These are phyloP conservation scores for Manduca sexta DNA, from an alignment of 1,140 invertebrate species.

Conservation along the genomic window DNA sequence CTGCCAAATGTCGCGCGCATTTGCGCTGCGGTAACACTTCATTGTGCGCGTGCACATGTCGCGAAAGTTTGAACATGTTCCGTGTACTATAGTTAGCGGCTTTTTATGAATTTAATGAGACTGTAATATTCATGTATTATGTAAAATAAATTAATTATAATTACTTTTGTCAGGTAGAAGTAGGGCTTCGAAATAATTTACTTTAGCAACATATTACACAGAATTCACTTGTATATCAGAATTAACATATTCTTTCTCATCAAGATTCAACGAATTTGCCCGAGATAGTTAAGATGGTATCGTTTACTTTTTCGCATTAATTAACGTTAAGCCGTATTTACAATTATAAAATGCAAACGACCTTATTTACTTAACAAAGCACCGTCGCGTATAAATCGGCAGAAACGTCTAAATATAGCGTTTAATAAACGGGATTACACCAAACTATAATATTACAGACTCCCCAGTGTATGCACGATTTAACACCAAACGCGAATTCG, in stretches of 20 bases:
- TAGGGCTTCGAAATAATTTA: too few relatives aligned
- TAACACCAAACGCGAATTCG: constrained; percentile 68
- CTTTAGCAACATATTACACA: too few relatives aligned
- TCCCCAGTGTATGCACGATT: constrained; percentile 60
- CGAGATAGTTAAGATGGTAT: too few relatives aligned
- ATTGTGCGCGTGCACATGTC: not conserved
- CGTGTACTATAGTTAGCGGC: not conserved
- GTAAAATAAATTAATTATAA: too few relatives aligned
- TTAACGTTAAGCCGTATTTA: not conserved
- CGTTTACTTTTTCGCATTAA: too few relatives aligned
- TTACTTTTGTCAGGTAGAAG: too few relatives aligned
- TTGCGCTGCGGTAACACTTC: not conserved
- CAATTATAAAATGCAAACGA: constrained; percentile 5
- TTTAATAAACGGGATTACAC: constrained; percentile 61
- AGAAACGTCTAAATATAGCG: constrained; percentile 59
- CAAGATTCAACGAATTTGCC: too few relatives aligned
- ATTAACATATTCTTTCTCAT: too few relatives aligned
- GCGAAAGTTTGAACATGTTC: not conserved
- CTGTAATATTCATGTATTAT: too few relatives aligned
- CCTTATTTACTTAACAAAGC: constrained; percentile 55
- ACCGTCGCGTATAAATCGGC: constrained; percentile 35
- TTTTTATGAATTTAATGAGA: too few relatives aligned
- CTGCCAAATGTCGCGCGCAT: constrained; percentile 51
- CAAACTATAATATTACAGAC: constrained; percentile 19
- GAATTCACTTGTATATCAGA: too few relatives aligned